Base-by-base conservation (phyloP, 2,797 vertebrate species). In the Molothrus aeneus region DNA sequence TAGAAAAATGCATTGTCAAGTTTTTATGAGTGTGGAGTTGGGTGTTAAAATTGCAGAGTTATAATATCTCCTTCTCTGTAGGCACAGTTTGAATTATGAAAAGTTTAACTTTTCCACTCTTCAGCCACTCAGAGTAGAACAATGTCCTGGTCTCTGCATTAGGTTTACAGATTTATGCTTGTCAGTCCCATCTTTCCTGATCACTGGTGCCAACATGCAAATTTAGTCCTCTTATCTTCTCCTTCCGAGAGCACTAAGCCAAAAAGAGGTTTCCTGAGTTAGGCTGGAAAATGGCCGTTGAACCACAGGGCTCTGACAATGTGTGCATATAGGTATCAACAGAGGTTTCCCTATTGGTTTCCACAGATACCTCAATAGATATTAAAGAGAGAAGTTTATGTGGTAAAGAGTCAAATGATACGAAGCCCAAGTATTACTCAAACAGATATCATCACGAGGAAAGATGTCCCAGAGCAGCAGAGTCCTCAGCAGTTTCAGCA, bases 291-390 rank as follows among this genome's bases (percentile, higher is more conserved):
- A 64, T 0, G 1, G 7, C 5, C 32, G 12, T 5, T 66, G 24
- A 60, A 34, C 8, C 10, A 42, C 61, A 79, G 11, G 3, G 25
- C 12, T 57, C 26, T 87, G 53, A 9, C n/a, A 40, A 34, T 1
- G 3, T 19, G 10, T 69, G 22, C 7, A 4, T 29, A 45, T 26
- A 70, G 36, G 12, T 47, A 36, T 28, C 0, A 0, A 36, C 20
- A n/a, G 3, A 29, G 7, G 24, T 68, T 78, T 63, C 22, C 19
- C 38, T 40, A 18, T 1, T 57, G n/a, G 38, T 80, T 73, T 72
- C 61, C 21, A 42, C 0, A 63, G 51, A 26, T 17, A 57, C 13
- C 12, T 57, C 8, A 0, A 21, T 2, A 64, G 28, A 47, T 28
- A 47, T 6, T 36, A 83, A 57, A 57, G 22, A 0, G 11, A 57